Base-by-base conservation (phyloP, 1,140 invertebrate genomes). In the Adoxophyes honmai region DNA sequence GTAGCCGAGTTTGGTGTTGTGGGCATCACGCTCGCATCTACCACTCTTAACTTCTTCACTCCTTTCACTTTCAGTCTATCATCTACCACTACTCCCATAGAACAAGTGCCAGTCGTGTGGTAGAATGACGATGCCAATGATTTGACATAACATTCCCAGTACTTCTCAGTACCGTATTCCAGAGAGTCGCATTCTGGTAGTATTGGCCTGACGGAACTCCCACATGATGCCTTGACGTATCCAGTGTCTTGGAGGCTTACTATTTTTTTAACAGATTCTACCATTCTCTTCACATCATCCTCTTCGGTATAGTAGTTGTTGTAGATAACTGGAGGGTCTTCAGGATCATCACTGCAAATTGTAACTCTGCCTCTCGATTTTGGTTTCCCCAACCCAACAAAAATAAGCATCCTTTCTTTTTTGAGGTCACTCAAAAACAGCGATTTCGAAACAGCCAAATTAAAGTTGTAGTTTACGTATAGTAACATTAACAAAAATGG, bases 11-110 rank as follows among this genome's bases (percentile, higher is more conserved):
- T 90, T 91, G 65, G 91, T 73, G 96, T 94, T 0, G 91, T 93
- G 0, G 95, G 95, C 94, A 96, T 96, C 35, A 96, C 94, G 11
- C 94, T 95, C 0, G 94, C 94, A 76, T 96, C 95, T n/a, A 95
- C 93, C 9, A 96, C 94, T 7, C 95, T 83, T 9, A 96, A 78
- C 1, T 93, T 93, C 0, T 90, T 68, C 0, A 96, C 74, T 0
- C 95, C 94, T 59, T 95, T 92, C 0, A 96, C 94, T 6, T 90
- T 87, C 1, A 96, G 79, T 34, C 92, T 86, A 0, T 93, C 90
- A 89, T 96, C 95, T 0, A 96, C 95, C 0, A 96, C 95, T 0
- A 95, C 93, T 0, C 38, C 52, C 52, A 36, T 53, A 7, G 34
- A 13, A 18, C 14, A 16, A 4, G 52, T 36, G 8, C 52, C 34